These are phyloP conservation scores for Syrrhaptes paradoxus DNA, from an alignment of 2,113 vertebrate species.

Conservation along the genomic window DNA sequence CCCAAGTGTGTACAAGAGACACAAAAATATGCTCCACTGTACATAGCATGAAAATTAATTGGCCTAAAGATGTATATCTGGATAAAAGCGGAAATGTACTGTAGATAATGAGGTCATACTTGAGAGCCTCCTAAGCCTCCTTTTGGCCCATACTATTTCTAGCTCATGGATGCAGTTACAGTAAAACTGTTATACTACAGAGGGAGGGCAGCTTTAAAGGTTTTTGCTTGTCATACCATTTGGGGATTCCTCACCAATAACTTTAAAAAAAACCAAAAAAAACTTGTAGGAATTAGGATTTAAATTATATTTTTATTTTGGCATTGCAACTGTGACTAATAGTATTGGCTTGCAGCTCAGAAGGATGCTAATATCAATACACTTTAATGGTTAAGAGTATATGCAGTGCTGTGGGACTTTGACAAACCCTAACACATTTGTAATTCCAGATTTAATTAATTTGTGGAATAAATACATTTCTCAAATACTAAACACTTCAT, in stretches of 20 bases:
- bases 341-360: neutral
- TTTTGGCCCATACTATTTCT: conserved; percentile 26
- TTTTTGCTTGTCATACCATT: neutral
- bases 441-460: conserved; percentile 37
- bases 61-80: neutral
- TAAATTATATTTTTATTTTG: neutral
- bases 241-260: neutral
- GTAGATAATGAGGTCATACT: conserved; percentile 30
- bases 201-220: neutral
- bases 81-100: conserved; percentile 7
- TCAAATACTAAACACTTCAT: conserved; percentile 9
- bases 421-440: neutral
- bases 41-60: conserved; percentile 22
- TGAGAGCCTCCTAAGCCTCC: neutral
- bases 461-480: conserved; percentile 5
- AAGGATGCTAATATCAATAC: neutral
- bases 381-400: neutral
- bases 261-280: neutral
- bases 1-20: neutral
- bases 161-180: neutral
- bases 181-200: neutral
- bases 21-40: neutral
- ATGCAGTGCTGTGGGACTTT: neutral
- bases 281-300: neutral
- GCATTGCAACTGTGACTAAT: neutral